Evolutionary conservation across 2,113 vertebrate species (phyloP).

Genomic region (Microtus richardsoni): DNA sequence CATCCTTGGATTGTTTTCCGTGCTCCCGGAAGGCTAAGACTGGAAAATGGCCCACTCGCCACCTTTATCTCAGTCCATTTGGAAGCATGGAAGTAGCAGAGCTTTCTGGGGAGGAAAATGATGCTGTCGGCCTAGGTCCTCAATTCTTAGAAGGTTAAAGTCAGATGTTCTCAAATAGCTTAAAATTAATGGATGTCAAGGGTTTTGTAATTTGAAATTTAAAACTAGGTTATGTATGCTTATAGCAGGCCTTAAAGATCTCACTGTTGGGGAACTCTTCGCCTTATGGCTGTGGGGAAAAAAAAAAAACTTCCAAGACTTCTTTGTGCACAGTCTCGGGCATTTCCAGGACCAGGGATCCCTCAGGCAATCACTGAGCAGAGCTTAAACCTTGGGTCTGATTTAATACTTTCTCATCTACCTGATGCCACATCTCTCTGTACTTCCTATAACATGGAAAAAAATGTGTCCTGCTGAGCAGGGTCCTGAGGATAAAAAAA

Average conservation of each 20-base stretch:
- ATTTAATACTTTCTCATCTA: not conserved
- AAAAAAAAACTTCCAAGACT: no score
- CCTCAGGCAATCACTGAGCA: not conserved
- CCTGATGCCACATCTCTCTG: not conserved
- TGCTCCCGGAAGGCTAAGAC: not conserved
- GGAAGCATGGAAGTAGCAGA: not conserved
- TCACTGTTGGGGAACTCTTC: no score
- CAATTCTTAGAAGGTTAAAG: not conserved
- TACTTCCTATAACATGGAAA: not conserved
- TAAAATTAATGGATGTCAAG: not conserved
- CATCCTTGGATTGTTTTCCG: not conserved
- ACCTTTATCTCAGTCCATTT: not conserved
- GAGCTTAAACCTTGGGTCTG: not conserved
- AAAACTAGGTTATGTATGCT: not conserved
- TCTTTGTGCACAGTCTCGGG: not conserved
- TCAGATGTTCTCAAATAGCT: not conserved
- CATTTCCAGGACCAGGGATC: not conserved
- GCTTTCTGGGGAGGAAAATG: not conserved
- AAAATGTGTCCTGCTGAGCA: not conserved
- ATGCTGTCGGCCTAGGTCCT: not conserved
- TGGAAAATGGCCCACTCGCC: not conserved
- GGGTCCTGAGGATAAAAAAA: not conserved
- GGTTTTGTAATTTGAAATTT: slow-evolving; percentile 10
- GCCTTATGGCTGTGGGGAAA: not conserved
- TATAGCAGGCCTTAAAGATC: not conserved